Evolutionary conservation across 2,113 vertebrate species (phyloP).

Genomic region (Cebus imitator): DNA sequence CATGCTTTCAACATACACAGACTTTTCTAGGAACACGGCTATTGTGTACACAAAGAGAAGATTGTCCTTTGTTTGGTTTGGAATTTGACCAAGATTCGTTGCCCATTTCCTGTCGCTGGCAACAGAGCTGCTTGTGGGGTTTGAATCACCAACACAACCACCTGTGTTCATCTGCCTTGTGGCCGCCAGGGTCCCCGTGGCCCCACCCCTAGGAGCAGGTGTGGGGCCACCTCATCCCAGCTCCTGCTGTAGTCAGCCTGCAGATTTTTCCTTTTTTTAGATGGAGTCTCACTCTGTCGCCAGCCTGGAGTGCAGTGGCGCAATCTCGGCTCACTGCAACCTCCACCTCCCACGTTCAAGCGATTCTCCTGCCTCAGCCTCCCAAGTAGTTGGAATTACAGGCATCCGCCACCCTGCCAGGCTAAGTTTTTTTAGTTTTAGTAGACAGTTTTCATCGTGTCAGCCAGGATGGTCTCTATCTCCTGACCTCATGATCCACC

Average conservation of each 20-base stretch:
- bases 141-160: not conserved
- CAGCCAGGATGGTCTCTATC: too few relatives aligned
- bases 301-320: too few relatives aligned
- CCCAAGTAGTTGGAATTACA: too few relatives aligned
- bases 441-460: too few relatives aligned
- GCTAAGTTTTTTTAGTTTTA: too few relatives aligned
- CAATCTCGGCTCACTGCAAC: too few relatives aligned
- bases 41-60: not conserved
- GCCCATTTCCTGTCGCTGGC: not conserved
- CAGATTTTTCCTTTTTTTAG: too few relatives aligned
- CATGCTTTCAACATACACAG: slow-evolving; percentile 16
- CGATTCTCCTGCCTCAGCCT: too few relatives aligned
- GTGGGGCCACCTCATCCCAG: rapidly evolving
- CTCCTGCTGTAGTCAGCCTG: rapidly evolving
- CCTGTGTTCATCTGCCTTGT: not conserved
- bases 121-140: rapidly evolving
- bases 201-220: not conserved
- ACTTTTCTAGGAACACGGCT: slow-evolving; percentile 20
- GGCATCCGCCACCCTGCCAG: rapidly evolving
- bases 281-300: too few relatives aligned
- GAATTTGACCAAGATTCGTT: not conserved
- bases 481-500: too few relatives aligned
- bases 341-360: too few relatives aligned
- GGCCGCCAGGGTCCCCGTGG: not conserved
- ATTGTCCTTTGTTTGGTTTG: slow-evolving; percentile 28